phyloP scores from a whole-genome alignment of 2,113 vertebrate species.

The Ahaetulla prasina region DNA sequence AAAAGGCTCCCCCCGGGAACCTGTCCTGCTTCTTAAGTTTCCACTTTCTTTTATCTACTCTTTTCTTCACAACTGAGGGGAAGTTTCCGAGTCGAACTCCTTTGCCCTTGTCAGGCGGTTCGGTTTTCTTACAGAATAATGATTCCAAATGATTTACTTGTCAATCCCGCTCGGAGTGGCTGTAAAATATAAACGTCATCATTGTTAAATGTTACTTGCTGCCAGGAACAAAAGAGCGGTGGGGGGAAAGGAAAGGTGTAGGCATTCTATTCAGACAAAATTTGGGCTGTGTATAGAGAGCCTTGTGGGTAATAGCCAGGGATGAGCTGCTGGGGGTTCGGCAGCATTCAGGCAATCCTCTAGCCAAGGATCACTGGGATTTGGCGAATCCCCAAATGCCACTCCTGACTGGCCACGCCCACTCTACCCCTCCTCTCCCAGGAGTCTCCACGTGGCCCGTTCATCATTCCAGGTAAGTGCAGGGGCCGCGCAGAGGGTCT shows the following conservation, averaged over 20 bases:
- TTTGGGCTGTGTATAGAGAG: background rate
- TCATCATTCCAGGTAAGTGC: too few species aligned
- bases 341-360: too few species aligned
- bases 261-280: background rate
- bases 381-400: too few species aligned
- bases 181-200: constrained; percentile 7
- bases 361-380: too few species aligned
- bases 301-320: too few species aligned
- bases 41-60: background rate
- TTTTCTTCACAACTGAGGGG: rapidly evolving
- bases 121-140: background rate
- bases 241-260: background rate
- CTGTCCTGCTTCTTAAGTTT: background rate
- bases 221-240: background rate
- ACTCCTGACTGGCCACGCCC: too few species aligned
- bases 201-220: constrained; percentile 9
- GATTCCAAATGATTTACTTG: constrained; percentile 39
- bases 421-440: too few species aligned
- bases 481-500: too few species aligned
- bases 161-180: rapidly evolving
- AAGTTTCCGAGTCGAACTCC: rapidly evolving
- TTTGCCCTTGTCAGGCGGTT: background rate
- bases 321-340: too few species aligned
- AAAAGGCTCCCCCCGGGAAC: rapidly evolving
- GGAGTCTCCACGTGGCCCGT: too few species aligned